Base-by-base conservation (phyloP, 2,888 invertebrate genomes). In the Acronicta leporina region DNA sequence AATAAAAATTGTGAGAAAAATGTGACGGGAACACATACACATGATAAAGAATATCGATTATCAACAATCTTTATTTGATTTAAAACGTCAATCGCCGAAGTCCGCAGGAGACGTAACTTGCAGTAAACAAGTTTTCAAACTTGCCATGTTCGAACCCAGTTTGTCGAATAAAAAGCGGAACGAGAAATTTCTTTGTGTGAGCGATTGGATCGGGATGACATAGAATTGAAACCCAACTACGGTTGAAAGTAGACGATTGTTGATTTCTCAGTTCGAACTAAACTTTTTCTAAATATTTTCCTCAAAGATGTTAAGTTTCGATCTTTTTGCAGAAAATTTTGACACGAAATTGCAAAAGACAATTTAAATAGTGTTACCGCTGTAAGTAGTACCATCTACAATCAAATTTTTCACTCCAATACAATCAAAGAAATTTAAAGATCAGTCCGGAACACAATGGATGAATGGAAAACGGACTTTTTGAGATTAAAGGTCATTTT, bases 41-140 rank as follows among this genome's bases (percentile, higher is more conserved):
- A n/a, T 38, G 38, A n/a, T 4, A n/a, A 5, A n/a, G 6, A n/a
- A 38, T 53, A 44, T 59, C 57, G 50, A 68, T 59, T 50, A 57
- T 58, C 46, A 48, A 43, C 35, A 30, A 72, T 73, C 49, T 66
- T 53, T 48, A 58, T 71, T 63, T 62, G 45, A 79, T 73, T 73
- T 48, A 69, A 66, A 70, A 66, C 45, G 50, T 68, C 64, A 66
- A 73, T 77, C 71, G 68, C 46, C 41, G 48, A 41, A 38, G 49
- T 55, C 52, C 30, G 46, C 55, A 20, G 63, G 53, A 67, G 52
- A 56, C 44, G 52, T 61, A 79, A 70, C 65, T 73, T 68, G 68
- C 65, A 62, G 72, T 73, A 81, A 83, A 85, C 83, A 82, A 86
- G 86, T 85, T 84, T 79, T 67, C 63, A 63, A 84, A 82, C 77